Base-by-base conservation (phyloP, 2,797 vertebrate genomes). In the Anableps anableps region DNA sequence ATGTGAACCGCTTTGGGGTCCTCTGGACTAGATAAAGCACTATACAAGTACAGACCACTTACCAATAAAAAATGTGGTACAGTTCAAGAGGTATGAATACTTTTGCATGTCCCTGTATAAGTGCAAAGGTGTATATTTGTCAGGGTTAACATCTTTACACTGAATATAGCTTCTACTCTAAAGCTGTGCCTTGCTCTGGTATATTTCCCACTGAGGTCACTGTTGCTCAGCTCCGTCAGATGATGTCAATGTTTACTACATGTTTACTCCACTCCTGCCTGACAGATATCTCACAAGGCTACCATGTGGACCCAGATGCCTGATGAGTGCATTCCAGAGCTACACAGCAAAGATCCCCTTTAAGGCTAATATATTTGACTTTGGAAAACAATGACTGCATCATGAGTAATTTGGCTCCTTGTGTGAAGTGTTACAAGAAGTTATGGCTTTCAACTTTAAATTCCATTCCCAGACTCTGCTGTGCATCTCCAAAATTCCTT, bases 161-260 rank as follows among this genome's bases (percentile, higher is more conserved):
- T 68, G 36, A 66, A 51, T 23, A 70, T 53, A 62, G 50, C n/a
- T 75, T 74, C 62, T 21, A 5, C 38, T 64, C 34, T 29, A 19
- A 76, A 86, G 68, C 48, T 0, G 36, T 26, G 51, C 73, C 3
- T 74, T 72, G 72, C 58, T 79, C 48, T 78, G 38, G 6, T 80
- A 75, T 60, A 34, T 75, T 89, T 89, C 87, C 82, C 47, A 0
- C 77, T 93, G 90, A 93, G 88, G 92, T 94, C 88, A 94, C 80
- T 31, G 73, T 85, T 75, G 50, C 81, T 85, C 34, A 16, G 80
- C 84, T 89, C 87, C 88, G 83, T 86, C 53, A 26, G 76, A 91
- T 94, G 93, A 95, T 90, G 91, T 94, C 93, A 92, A 81, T 93
- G 92, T 95, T 94, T 94, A 91, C 85, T 81, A 68, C 66, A 70